Evolutionary conservation across 2,113 vertebrate species (phyloP).

Genomic region (Cygnus buccinator): DNA sequence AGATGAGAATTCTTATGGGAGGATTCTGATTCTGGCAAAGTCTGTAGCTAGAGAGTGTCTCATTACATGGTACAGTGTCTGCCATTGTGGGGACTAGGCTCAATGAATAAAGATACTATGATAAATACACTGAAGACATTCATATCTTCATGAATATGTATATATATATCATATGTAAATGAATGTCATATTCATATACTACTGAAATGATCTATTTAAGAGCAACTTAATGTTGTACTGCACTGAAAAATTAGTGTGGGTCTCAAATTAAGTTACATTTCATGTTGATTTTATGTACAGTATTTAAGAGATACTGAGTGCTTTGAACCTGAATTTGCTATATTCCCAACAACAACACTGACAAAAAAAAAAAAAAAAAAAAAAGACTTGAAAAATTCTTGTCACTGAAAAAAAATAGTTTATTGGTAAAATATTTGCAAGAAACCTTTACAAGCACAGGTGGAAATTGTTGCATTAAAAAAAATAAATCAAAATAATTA

Average conservation of each 20-base stretch:
- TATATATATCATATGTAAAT: no score
- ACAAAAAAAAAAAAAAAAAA: not conserved
- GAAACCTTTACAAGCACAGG: not conserved
- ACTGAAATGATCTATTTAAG: not conserved
- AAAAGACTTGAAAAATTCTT: not conserved
- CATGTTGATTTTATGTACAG: not conserved
- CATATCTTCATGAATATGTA: no score
- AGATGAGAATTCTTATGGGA: not conserved
- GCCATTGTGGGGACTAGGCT: not conserved
- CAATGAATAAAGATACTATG: accelerated
- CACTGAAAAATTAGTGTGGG: not conserved
- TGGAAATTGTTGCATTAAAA: not conserved
- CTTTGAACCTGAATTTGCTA: not conserved
- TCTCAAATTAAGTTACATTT: not conserved
- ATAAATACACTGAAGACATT: not conserved
- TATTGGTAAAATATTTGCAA: not conserved
- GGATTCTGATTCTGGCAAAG: not conserved
- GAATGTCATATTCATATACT: not conserved
- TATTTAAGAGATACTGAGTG: not conserved
- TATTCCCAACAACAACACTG: not conserved
- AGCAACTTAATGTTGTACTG: not conserved
- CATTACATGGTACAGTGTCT: not conserved
- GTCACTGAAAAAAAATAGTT: not conserved
- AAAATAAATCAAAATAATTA: not conserved
- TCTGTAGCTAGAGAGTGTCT: not conserved